These are phyloP conservation scores for Xestia ashworthii DNA, from an alignment of 2,888 invertebrate species.

Conservation along the genomic window DNA sequence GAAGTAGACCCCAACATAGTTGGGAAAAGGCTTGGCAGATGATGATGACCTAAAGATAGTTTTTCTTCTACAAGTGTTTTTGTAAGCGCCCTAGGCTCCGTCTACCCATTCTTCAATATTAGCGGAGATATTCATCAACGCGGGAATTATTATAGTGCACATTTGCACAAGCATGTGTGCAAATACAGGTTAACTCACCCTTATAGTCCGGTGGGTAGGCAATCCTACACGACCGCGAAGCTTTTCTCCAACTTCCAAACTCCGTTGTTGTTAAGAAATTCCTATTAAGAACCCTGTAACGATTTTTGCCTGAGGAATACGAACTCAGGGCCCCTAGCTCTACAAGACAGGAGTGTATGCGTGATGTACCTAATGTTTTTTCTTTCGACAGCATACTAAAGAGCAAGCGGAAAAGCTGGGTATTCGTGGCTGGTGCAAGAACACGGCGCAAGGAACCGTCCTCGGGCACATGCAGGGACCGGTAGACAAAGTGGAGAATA, in stretches of 20 bases:
- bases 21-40: no score
- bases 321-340: not conserved
- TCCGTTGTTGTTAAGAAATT: not conserved
- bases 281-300: not conserved
- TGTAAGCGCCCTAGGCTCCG: not conserved
- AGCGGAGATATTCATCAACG: not conserved
- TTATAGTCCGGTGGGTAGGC: not conserved
- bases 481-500: slow-evolving; percentile 89
- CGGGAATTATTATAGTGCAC: not conserved
- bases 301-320: not conserved
- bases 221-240: not conserved
- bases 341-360: not conserved
- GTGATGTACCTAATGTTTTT: not conserved
- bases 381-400: slow-evolving; percentile 91
- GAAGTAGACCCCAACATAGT: no score
- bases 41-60: not conserved
- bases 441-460: slow-evolving; percentile 92
- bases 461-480: slow-evolving; percentile 93
- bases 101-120: not conserved
- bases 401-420: slow-evolving; percentile 91
- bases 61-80: not conserved
- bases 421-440: slow-evolving; percentile 94
- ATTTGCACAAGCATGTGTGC: not conserved
- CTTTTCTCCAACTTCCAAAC: not conserved
- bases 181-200: not conserved